Evolutionary conservation across 2,113 vertebrate species (phyloP), one percentile per base, ranked within the genome.

Genomic region (Toxotes chatareus): DNA sequence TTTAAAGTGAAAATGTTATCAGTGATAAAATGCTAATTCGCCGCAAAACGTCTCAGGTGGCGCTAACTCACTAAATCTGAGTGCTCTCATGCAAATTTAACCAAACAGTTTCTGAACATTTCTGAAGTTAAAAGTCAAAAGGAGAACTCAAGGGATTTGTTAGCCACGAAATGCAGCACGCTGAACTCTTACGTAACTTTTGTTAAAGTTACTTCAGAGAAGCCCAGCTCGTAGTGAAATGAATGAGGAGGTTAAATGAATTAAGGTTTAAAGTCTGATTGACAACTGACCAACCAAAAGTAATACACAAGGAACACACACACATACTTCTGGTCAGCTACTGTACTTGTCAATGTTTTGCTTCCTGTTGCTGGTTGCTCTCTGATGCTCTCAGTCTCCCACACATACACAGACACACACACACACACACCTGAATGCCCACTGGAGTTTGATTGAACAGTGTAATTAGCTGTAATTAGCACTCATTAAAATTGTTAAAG

Each of bases 391-490:
- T 27, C 36, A 11, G 1, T 23, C 21, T 46, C 27, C 6, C 79
- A 82, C 40, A 51, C 59, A 67, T 23, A 57, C 14, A 42, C 61
- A 7, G 10, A 42, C 38, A 13, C 13, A 32, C 23, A 13, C 53
- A 7, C 46, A 51, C 76, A 85, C 47, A 56, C 69, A 47, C 42
- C 44, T 46, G 31, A 83, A 84, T 49, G 71, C 79, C 68, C 59
- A 86, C 75, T 81, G 83, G 89, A 79, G 80, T 85, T 89, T 94
- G 93, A 94, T 86, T 94, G 92, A 95, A 92, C 92, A 93, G 90
- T 94, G 66, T 89, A 93, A 94, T 94, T 95, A 93, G 71, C 79
- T 82, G 84, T 92, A 94, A 95, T 94, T 94, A 93, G 81, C 81
- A 73, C 78, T 91, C 90, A 92, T 94, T 92, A 91, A 83, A 86